Evolutionary conservation across 1,140 invertebrate species (phyloP).

Genomic region (Megalopta genalis): DNA sequence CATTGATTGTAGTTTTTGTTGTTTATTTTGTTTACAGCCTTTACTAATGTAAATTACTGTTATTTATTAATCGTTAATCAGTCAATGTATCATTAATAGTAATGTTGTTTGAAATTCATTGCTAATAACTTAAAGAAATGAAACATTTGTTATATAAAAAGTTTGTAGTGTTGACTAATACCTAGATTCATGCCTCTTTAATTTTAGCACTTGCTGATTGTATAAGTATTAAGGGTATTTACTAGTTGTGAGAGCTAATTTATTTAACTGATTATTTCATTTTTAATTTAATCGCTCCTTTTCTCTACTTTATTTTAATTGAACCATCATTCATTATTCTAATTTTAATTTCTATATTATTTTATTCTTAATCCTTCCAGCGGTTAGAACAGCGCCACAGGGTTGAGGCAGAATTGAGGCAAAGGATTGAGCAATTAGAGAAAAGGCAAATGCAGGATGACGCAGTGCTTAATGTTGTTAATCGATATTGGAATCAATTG

Average conservation of each 20-base stretch:
- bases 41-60: too few species aligned
- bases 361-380: conserved; percentile 74
- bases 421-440: conserved; percentile 97
- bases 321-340: not conserved
- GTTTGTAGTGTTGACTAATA: not conserved
- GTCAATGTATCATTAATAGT: not conserved
- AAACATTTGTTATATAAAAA: conserved; percentile 24
- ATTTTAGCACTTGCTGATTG: not conserved
- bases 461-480: conserved; percentile 98
- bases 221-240: not conserved
- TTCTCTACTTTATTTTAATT: not conserved
- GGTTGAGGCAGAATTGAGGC: conserved; percentile 92
- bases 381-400: conserved; percentile 94
- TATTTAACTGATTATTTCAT: not conserved
- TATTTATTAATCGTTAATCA: not conserved
- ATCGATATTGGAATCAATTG: conserved; percentile 98
- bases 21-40: not conserved
- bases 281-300: not conserved
- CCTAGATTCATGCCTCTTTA: not conserved
- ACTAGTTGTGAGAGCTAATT: not conserved
- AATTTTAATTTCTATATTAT: conserved; percentile 16
- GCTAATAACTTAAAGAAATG: not conserved
- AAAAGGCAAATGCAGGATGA: conserved; percentile 98
- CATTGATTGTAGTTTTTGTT: not conserved
- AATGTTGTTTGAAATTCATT: not conserved